Base-by-base conservation (phyloP, 2,888 invertebrate species). In the Spialia ferax region DNA sequence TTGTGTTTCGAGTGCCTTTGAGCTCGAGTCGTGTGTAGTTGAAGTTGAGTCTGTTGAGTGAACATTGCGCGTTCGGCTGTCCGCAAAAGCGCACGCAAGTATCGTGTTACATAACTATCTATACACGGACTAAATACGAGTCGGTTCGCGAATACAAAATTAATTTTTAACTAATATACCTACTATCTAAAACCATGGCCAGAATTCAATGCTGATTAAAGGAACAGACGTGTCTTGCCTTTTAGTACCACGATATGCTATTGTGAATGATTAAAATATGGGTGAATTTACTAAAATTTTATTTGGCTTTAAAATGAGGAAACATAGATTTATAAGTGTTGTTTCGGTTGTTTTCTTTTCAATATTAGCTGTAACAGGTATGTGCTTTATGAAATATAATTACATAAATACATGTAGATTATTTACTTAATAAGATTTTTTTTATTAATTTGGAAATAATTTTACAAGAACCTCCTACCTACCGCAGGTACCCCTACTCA, bases 31-130 rank as follows among this genome's bases (percentile, higher is more conserved):
- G n/a, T n/a, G 70, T 69, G 75, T 74, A 74, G 72, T 73, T 75
- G 76, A 74, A 8, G 1, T 1, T 2, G 42, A 15, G n/a, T 42
- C 4, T 2, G 42, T 11, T 42, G 11, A 20, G 75, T 76, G 79
- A 83, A 77, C 91, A 93, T 87, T 88, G 82, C 82, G 87, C 87
- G 86, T 77, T 81, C 78, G 84, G 76, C 84, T 84, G 86, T 85
- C 87, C 72, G 77, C 77, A 82, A 82, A 83, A 81, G 85, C 87
- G 88, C 90, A 89, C 91, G 91, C 82, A 72, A 77, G 81, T 79
- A 75, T 72, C 74, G 79, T 74, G 61, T 86, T 84, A 81, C 83
- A 83, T 78, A 85, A 87, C 74, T 71, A 63, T 70, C 1, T 29
- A 29, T 67, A 55, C 48, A 69, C 63, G 61, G 62, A 45, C 57